These are phyloP conservation scores for Uria aalge DNA, from an alignment of 2,113 vertebrate species.

Conservation along the genomic window DNA sequence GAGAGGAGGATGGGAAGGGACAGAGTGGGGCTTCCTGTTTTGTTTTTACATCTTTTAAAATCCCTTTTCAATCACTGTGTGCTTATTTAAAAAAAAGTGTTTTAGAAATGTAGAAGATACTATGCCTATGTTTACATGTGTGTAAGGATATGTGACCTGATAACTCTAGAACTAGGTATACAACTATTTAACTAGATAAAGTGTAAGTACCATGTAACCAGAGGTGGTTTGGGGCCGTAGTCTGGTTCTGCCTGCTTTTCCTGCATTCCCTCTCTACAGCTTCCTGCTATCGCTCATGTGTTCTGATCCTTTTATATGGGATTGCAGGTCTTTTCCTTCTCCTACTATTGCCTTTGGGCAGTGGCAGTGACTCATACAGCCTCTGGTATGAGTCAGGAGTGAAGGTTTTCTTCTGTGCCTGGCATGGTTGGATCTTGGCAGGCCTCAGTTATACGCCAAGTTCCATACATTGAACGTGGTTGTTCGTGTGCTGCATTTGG, in stretches of 20 bases:
- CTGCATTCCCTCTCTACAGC: background rate
- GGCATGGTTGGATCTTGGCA: background rate
- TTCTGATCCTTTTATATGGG: background rate
- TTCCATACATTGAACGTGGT: accelerated
- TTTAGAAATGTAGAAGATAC: background rate
- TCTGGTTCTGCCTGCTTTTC: background rate
- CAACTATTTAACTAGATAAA: background rate
- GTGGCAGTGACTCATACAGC: background rate
- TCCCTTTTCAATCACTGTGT: background rate
- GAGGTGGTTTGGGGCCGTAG: background rate
- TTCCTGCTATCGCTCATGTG: background rate
- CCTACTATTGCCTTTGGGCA: background rate
- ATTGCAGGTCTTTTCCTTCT: background rate
- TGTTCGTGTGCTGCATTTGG: background rate
- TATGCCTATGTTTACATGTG: background rate
- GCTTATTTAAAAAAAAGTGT: background rate
- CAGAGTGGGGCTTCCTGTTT: background rate
- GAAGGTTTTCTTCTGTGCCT: background rate
- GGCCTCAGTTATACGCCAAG: background rate
- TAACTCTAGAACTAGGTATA: background rate
- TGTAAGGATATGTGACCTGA: background rate
- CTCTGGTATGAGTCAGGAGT: background rate
- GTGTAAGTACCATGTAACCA: background rate
- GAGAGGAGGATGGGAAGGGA: background rate
- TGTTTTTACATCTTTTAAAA: background rate